These are phyloP conservation scores for Hypena proboscidalis DNA, from an alignment of 2,888 invertebrate species.

Conservation along the genomic window DNA sequence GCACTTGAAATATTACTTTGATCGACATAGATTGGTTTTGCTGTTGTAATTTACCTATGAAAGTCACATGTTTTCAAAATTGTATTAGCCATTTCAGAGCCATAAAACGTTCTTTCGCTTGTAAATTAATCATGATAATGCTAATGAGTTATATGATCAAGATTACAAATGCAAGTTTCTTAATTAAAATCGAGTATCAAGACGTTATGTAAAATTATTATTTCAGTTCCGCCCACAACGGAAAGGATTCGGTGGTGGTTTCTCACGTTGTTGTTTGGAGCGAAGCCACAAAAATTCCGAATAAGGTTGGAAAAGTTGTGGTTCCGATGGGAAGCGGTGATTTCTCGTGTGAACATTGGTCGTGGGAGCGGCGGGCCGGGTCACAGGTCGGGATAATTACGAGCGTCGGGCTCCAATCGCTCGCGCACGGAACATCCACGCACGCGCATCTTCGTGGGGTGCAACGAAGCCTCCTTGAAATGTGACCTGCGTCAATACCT, in stretches of 20 bases:
- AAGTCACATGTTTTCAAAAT: no score
- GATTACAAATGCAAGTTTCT: no score
- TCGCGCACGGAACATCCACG: slow-evolving; percentile 37
- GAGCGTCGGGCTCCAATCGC: slow-evolving; percentile 47
- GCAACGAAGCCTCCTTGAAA: slow-evolving; percentile 12
- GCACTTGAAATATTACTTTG: slow-evolving; percentile 62
- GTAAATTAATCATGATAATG: no score
- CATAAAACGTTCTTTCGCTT: no score
- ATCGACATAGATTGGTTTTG: slow-evolving; percentile 53
- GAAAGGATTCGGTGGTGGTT: slow-evolving; percentile 2
- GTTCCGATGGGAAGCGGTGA: slow-evolving; percentile 75
- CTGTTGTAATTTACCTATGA: slow-evolving; percentile 13
- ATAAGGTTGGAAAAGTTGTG: slow-evolving; percentile 37
- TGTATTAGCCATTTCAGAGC: no score
- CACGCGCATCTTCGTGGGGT: slow-evolving; percentile 51
- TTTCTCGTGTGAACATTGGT: slow-evolving; percentile 78
- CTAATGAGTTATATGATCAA: no score
- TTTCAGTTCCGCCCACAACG: neutral
- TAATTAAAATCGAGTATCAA: no score
- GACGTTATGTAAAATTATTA: neutral
- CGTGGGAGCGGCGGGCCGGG: slow-evolving; percentile 72
- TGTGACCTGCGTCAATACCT: neutral
- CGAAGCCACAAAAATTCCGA: slow-evolving; percentile 30
- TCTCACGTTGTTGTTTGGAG: slow-evolving; percentile 22
- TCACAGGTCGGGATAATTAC: slow-evolving; percentile 80